phyloP scores from a whole-genome alignment of 1,140 invertebrate genomes.

The Calliopsis andreniformis region DNA sequence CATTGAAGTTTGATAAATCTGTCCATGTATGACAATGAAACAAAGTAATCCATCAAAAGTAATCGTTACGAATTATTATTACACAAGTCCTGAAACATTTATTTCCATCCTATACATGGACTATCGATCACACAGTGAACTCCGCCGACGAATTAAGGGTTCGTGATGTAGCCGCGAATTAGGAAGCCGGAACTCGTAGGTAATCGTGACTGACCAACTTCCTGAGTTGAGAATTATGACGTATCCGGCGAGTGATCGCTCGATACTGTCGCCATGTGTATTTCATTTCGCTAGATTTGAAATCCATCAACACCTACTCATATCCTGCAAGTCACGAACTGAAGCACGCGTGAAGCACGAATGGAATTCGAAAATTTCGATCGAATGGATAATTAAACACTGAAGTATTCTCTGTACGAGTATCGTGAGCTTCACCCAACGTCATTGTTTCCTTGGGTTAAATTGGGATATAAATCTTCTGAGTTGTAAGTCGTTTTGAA shows the following conservation, averaged over 20 bases:
- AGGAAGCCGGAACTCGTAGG: constrained; percentile 16
- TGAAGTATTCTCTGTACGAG: not conserved
- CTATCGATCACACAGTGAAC: constrained; percentile 32
- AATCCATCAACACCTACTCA: too few species aligned
- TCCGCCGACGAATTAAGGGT: constrained; percentile 26
- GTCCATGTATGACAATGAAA: too few species aligned
- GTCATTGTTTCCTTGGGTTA: too few species aligned
- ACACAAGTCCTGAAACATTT: constrained; percentile 2
- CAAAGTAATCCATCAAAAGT: too few species aligned
- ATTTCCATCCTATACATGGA: not conserved
- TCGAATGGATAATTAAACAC: not conserved
- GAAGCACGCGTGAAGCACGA: constrained; percentile 21
- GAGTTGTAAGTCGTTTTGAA: not conserved
- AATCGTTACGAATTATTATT: not conserved
- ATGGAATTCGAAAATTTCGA: constrained; percentile 24
- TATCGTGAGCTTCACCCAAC: too few species aligned
- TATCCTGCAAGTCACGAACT: constrained; percentile 22
- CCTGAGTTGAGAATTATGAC: constrained; percentile 24
- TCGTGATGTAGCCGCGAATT: not conserved
- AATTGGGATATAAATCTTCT: too few species aligned
- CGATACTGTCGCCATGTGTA: not conserved
- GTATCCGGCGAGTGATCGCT: not conserved
- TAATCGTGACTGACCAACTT: constrained; percentile 25
- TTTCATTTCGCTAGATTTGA: too few species aligned
- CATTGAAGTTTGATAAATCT: too few species aligned